Evolutionary conservation across 2,113 vertebrate genomes (phyloP), one percentile per base, ranked within the genome.

Genomic region (Copsychus sechellarum): DNA sequence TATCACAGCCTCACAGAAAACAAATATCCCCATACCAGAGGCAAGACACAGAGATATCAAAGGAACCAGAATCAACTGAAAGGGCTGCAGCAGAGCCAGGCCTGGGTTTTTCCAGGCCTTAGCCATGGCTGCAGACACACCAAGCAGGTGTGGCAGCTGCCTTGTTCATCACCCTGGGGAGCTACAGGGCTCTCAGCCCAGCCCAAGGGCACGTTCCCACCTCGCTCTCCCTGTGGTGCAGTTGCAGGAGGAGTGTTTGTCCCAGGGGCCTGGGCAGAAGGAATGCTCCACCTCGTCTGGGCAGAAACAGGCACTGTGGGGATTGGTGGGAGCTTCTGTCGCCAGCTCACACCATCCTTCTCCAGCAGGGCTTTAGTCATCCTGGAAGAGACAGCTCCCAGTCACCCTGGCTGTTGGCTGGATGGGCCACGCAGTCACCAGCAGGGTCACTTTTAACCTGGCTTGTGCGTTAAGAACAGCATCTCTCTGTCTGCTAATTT

Each of bases 351-450:
- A 0, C 99, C 99, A 36, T 99, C 98, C 16, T 97, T 98, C 69
- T 99, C 99, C 65, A 98, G 97, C 82, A 99, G 97, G 12, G 97
- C 98, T 97, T 98, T 99, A 28, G 98, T 98, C 98, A 99, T 99
- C 97, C 99, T 99, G 97, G 36, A 97, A 53, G 67, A 81, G 54
- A 97, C 1, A 15, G 61, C 43, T 71, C 60, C 43, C 50, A 22
- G 57, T 86, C 28, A 74, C 78, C 28, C 38, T 1, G 1, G 5
- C 71, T 47, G 24, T 0, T 9, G 62, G 18, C 74, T 70, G 70
- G 24, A 25, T 7, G 10, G 48, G n/a, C 57, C 67, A 34, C 0
- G 4, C 24, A 50, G 36, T 1, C 42, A 21, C 47, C 73, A 74
- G 29, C 1, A 33, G 9, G 47, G 64, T 71, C 40, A 17, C 48